phyloP scores from a whole-genome alignment of 2,888 invertebrate genomes.

The Cataglyphis cursor region DNA sequence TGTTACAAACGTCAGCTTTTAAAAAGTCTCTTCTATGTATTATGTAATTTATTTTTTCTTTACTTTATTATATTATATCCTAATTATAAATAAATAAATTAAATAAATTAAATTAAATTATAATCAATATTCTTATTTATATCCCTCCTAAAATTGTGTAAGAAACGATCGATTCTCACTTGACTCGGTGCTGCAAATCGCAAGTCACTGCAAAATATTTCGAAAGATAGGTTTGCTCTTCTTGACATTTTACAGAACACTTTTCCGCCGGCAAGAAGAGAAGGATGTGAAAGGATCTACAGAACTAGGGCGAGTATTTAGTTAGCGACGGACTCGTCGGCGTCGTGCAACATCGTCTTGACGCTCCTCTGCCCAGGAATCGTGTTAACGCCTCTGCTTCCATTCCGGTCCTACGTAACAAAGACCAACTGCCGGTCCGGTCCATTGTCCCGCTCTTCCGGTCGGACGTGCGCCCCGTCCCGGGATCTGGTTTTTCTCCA shows the following conservation, averaged over 20 bases:
- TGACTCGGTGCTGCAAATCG: not conserved
- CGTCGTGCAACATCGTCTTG: constrained; percentile 33
- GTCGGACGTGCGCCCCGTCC: constrained; percentile 63
- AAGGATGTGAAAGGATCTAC: constrained; percentile 51
- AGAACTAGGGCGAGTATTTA: constrained; percentile 75
- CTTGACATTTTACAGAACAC: constrained; percentile 50
- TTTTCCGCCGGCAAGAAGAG: constrained; percentile 31
- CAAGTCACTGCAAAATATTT: constrained; percentile 16
- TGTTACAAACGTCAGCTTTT: not conserved
- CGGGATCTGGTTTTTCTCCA: constrained; percentile 69
- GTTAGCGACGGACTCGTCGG: constrained; percentile 63
- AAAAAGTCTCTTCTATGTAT: not conserved
- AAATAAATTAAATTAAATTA: no score
- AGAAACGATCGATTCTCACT: not conserved
- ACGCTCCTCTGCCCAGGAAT: constrained; percentile 62
- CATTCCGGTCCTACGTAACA: constrained; percentile 73
- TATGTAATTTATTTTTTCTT: not conserved
- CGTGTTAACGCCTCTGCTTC: constrained; percentile 78
- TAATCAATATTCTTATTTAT: not conserved
- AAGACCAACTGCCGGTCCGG: constrained; percentile 65
- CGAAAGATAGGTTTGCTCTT: constrained; percentile 28
- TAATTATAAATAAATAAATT: not conserved
- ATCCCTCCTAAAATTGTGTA: not conserved
- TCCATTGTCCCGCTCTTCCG: constrained; percentile 78
- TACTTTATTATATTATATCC: not conserved